phyloP scores from a whole-genome alignment of 2,113 vertebrate species.

The Anarhynchus alexandrinus region DNA sequence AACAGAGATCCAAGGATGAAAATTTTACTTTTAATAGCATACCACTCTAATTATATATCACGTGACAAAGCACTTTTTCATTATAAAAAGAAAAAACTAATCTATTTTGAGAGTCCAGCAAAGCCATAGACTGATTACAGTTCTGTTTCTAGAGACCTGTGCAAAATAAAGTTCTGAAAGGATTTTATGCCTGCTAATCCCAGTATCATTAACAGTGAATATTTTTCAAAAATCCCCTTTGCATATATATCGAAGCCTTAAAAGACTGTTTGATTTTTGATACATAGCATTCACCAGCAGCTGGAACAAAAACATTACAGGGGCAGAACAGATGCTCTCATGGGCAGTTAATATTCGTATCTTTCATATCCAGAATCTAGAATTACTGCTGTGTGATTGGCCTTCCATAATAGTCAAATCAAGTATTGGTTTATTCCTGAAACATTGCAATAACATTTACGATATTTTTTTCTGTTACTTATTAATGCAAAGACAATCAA shows the following conservation, averaged over 20 bases:
- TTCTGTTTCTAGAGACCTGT: neutral
- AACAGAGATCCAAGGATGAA: neutral
- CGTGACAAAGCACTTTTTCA: neutral
- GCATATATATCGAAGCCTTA: neutral
- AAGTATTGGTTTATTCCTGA: neutral
- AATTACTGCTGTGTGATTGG: neutral
- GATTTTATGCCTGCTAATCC: neutral
- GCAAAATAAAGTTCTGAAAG: neutral
- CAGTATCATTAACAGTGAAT: neutral
- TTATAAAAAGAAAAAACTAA: neutral
- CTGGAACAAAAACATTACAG: neutral
- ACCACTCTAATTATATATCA: neutral
- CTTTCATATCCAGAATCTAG: neutral
- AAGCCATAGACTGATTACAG: neutral
- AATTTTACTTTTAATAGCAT: neutral
- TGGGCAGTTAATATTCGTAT: neutral
- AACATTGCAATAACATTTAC: neutral
- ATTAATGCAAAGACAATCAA: neutral
- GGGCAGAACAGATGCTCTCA: neutral
- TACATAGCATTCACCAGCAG: neutral
- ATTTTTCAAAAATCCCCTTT: neutral
- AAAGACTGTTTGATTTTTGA: neutral
- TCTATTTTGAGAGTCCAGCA: neutral
- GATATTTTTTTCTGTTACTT: neutral
- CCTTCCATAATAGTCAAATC: neutral